Base-by-base conservation (phyloP, 2,888 invertebrate genomes). In the Mechanitis messenoides region DNA sequence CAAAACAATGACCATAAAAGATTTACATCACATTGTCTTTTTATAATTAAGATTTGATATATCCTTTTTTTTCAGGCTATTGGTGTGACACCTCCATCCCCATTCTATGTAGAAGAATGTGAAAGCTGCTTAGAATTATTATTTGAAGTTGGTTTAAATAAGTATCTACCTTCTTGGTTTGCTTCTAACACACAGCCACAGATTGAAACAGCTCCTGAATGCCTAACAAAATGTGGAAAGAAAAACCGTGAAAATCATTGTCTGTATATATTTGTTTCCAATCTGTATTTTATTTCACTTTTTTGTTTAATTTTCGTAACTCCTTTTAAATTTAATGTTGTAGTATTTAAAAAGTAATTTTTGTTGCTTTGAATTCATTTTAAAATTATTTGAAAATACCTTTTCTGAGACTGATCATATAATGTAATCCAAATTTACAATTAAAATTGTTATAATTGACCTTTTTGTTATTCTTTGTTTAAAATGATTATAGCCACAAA, bases 61-160 rank as follows among this genome's bases (percentile, higher is more conserved):
- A 33, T 45, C 20, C 20, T 20, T 20, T 20, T 33, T 57, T 79
- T 80, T 2, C 79, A 93, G 90, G 85, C 92, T 60, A 87, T 92
- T 50, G 92, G 92, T 28, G 85, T 91, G 55, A 91, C 92, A 45
- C 93, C 93, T 0, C 96, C 96, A 0, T 94, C 96, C 64, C 93
- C 94, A 1, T 95, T 96, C 82, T 96, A 96, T 73, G 95, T 97
- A 0, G 96, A 97, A 84, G 97, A 97, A 82, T 97, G 95, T 58
- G 95, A 96, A 79, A 95, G 96, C 66, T 97, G 97, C 2, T 80
- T 97, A 3, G 93, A 94, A 57, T 92, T 95, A 68, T 87, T 96
- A 0, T 93, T 94, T 71, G 94, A 94, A 68, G 92, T 95, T 12
- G 95, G 95, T 3, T 90, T 96, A 31, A 92, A 95, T 65, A 93